These are phyloP conservation scores for Cerceris ruficornis DNA, from an alignment of 2,888 invertebrate genomes.

Conservation along the genomic window DNA sequence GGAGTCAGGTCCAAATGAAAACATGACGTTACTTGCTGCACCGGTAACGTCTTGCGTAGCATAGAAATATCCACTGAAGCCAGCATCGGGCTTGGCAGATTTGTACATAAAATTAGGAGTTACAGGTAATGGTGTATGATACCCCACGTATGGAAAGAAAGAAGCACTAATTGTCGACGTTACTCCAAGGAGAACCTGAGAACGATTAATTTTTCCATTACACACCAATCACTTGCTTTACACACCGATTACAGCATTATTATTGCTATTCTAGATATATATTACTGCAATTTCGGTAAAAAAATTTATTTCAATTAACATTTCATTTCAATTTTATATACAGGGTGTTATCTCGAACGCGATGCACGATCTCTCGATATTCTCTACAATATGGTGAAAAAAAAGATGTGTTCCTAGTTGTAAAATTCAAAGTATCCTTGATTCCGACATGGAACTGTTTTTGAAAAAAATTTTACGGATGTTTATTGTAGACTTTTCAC, in stretches of 20 bases:
- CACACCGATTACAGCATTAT: not conserved
- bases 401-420: too few species aligned
- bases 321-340: too few species aligned
- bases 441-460: too few species aligned
- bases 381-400: too few species aligned
- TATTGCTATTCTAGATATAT: too few species aligned
- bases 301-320: too few species aligned
- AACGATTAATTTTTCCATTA: not conserved
- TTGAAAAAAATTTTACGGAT: too few species aligned
- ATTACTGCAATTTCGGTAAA: not conserved
- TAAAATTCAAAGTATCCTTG: too few species aligned
- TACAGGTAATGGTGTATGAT: constrained; percentile 20
- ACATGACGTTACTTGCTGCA: constrained; percentile 72
- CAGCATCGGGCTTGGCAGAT: constrained; percentile 10
- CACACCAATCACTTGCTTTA: not conserved
- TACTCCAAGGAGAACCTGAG: constrained; percentile 42
- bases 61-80: constrained; percentile 73
- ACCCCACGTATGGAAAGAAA: constrained; percentile 34
- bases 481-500: too few species aligned
- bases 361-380: too few species aligned
- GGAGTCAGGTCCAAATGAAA: constrained; percentile 70
- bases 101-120: constrained; percentile 46
- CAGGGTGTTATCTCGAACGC: too few species aligned
- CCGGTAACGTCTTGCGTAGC: constrained; percentile 70
- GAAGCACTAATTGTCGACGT: constrained; percentile 33